These are phyloP conservation scores for Lasaia peninsularis DNA, from an alignment of 1,140 invertebrate species.

Conservation along the genomic window DNA sequence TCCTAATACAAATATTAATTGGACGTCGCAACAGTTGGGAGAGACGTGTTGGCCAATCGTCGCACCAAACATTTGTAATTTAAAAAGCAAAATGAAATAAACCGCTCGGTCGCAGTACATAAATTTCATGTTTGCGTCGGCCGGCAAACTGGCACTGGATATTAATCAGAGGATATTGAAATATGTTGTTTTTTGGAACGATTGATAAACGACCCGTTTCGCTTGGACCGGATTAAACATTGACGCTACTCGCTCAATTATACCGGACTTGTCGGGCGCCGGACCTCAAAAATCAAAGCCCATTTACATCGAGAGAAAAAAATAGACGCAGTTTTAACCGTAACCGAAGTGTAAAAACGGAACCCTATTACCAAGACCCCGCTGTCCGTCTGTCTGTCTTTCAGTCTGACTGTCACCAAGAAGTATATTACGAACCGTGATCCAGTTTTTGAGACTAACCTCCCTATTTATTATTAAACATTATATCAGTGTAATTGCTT, in stretches of 20 bases:
- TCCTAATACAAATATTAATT: conserved; percentile 70
- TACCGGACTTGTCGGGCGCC: conserved; percentile 32
- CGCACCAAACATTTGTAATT: conserved; percentile 73
- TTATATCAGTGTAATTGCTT: too few relatives aligned
- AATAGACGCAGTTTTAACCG: too few relatives aligned
- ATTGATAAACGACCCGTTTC: conserved; percentile 70
- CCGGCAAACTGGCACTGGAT: conserved; percentile 69
- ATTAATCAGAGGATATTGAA: conserved; percentile 77
- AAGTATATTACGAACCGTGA: too few relatives aligned
- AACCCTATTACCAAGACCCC: too few relatives aligned
- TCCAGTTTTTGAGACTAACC: too few relatives aligned
- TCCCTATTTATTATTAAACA: too few relatives aligned
- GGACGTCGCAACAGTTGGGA: conserved; percentile 66
- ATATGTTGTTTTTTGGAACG: conserved; percentile 75
- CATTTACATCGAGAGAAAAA: neutral
- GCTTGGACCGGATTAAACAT: conserved; percentile 64
- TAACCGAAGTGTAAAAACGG: too few relatives aligned
- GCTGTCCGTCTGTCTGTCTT: too few relatives aligned
- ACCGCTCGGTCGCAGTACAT: conserved; percentile 73
- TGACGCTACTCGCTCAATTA: conserved; percentile 67
- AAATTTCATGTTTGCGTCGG: conserved; percentile 73
- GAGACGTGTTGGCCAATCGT: conserved; percentile 64
- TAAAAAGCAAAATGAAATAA: conserved; percentile 75
- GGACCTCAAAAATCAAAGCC: conserved; percentile 1
- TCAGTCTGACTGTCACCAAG: too few relatives aligned